Evolutionary conservation across 2,797 vertebrate genomes (phyloP), one percentile per base, ranked within the genome.

Genomic region (Aselliscus stoliczkanus): DNA sequence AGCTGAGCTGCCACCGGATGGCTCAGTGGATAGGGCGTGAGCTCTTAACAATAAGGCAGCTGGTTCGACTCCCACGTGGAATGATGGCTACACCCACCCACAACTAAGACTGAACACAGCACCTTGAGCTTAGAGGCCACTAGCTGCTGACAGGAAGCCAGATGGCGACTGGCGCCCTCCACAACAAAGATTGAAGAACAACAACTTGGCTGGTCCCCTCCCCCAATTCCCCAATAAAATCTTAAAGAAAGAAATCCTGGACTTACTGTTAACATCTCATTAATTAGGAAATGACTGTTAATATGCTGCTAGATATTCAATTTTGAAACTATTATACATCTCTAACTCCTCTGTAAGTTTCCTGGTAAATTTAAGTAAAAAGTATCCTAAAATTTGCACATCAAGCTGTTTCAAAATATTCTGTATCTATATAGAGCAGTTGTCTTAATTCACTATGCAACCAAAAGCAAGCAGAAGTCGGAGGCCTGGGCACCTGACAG

Each of bases 311-410:
- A 58, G 34, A 25, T 64, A 70, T 12, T 64, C 29, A 31, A 72
- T 39, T 75, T 29, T n/a, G 67, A 90, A 56, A 73, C 50, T 44
- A 31, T 42, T 42, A 42, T 42, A 67, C 4, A 29, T 69, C 52
- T 73, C 7, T 27, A 94, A 44, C 21, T 82, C 64, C 31, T 73
- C 64, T 72, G 62, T 60, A 56, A 34, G 34, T 60, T 72, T 60
- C 58, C 18, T 11, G 6, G 10, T 69, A 34, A 81, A n/a, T 34
- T 85, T 76, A 44, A 69, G 65, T 73, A 52, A 86, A 86, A 72
- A 47, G 13, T 29, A 92, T 15, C 69, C 20, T 52, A n/a, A 96
- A 54, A 42, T 88, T 27, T 72, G 17, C 75, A 94, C 72, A 50
- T 52, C 12, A 42, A 72, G 64, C 60, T 67, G 21, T 86, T 85